Evolutionary conservation across 37 sponge, comb jelly and placozoan species (phyloP), one percentile per base, ranked within the genome.

Genomic region (Crambe crambe): DNA sequence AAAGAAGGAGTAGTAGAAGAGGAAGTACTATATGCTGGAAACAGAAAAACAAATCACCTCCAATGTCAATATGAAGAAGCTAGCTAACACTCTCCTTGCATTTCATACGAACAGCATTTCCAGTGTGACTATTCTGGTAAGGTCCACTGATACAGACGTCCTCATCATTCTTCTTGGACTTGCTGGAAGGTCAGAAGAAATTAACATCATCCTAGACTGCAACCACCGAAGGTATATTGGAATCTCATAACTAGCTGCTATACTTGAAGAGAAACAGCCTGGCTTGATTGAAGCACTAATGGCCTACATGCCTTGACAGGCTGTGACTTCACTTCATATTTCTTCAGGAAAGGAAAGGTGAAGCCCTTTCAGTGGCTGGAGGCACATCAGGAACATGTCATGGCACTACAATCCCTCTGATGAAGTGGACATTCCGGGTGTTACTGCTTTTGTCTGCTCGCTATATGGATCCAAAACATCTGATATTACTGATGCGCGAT

Each of bases 381-480:
- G 21, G 8, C 59, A 58, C 3, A 58, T 58, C 59, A 51, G n/a
- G n/a, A 51, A 51, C 15, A 51, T 51, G 21, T 58, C 4, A 58
- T 58, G 59, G 59, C 25, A 58, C 59, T 58, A 4, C 21, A 12
- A 58, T 58, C 59, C 21, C 20, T 58, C 59, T 26, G 59, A 58
- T 4, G 21, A 58, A 18, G 59, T 58, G 59, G 59, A 58, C 59
- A 58, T 58, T 18, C 59, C 59, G 3, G 2, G 17, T 58, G 21
- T 58, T 12, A 58, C 59, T 12, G 8, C 6, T 12, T 58, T 58
- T 58, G 59, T 58, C 59, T 58, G 59, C 59, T 58, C 20, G 59
- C 59, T 58, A 26, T 58, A 58, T 58, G 59, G 59, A 58, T 58
- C 25, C 59, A 4, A 58, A 58, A 58, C 59, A 58, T 58, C 59